Conservation (phyloP, 2,113 vertebrate genomes). For the Pionites leucogaster region DNA sequence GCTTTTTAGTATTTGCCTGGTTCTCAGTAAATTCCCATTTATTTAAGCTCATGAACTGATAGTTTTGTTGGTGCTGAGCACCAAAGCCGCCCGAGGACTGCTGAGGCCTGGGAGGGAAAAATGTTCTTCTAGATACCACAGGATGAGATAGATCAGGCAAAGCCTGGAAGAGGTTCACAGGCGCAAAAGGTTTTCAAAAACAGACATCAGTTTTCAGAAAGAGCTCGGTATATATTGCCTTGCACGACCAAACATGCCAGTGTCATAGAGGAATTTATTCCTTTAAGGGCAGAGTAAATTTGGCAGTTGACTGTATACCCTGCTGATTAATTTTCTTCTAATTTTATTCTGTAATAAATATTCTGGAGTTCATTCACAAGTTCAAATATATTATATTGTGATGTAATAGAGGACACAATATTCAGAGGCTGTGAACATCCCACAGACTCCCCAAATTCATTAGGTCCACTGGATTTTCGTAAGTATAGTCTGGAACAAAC, state of each 20-base stretch:
- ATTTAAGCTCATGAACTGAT: neutral
- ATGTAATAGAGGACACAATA: neutral
- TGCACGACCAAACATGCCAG: neutral
- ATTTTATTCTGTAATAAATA: neutral
- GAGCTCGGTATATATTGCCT: neutral
- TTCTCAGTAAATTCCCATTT: neutral
- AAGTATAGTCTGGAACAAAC: neutral
- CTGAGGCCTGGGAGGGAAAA: neutral
- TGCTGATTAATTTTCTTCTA: neutral
- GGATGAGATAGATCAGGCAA: neutral
- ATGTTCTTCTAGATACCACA: neutral
- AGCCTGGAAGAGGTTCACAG: neutral
- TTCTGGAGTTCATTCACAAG: neutral
- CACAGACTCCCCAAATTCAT: neutral
- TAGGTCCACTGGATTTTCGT: neutral
- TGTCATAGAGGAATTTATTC: neutral
- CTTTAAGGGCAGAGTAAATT: neutral
- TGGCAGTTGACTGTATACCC: neutral
- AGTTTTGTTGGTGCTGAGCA: neutral
- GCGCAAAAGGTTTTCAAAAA: neutral
- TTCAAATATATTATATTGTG: neutral
- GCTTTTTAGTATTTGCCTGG: neutral
- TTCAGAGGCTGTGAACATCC: neutral
- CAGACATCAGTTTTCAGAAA: neutral
- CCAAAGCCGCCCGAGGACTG: neutral